phyloP scores from a whole-genome alignment of 2,797 vertebrate genomes.

The Percopsis omiscomaycus region DNA sequence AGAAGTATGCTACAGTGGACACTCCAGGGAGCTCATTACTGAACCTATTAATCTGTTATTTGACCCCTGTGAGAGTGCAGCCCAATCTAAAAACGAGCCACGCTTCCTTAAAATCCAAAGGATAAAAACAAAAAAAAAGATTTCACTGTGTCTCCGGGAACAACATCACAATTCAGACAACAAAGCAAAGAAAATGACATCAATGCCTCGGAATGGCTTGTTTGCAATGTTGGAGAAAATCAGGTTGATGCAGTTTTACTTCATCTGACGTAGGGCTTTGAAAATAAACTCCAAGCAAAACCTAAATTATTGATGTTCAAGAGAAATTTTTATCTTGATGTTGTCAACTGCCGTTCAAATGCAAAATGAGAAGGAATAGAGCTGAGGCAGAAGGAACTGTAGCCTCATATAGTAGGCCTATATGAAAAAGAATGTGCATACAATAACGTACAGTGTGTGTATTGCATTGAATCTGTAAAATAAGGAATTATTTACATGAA shows the following conservation, averaged over 20 bases:
- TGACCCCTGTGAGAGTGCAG: conserved; percentile 77
- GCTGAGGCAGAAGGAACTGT: background rate
- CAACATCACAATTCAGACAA: conserved; percentile 67
- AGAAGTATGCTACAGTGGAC: conserved; percentile 56
- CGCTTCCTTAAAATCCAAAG: conserved; percentile 69
- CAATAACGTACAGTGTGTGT: too few species aligned
- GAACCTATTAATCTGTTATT: conserved; percentile 84
- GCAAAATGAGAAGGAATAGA: conserved; percentile 32
- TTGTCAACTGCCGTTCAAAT: conserved; percentile 44
- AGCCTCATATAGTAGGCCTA: background rate
- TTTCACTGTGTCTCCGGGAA: conserved; percentile 62
- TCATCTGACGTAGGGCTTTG: conserved; percentile 62
- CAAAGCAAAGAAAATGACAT: conserved; percentile 64
- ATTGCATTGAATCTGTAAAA: too few species aligned
- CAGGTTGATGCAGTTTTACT: conserved; percentile 51
- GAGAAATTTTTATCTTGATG: conserved; percentile 59
- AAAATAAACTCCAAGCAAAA: conserved; percentile 69
- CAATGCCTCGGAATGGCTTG: conserved; percentile 63
- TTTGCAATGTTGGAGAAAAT: conserved; percentile 67
- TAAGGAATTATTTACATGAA: too few species aligned
- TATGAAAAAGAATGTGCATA: conserved; percentile 40
- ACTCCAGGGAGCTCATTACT: conserved; percentile 83
- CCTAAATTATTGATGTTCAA: conserved; percentile 70
- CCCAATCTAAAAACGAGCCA: conserved; percentile 71
- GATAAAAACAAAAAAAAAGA: conserved; percentile 69